Evolutionary conservation across 2,888 invertebrate species (phyloP).

Genomic region (Mimachlamys varia): DNA sequence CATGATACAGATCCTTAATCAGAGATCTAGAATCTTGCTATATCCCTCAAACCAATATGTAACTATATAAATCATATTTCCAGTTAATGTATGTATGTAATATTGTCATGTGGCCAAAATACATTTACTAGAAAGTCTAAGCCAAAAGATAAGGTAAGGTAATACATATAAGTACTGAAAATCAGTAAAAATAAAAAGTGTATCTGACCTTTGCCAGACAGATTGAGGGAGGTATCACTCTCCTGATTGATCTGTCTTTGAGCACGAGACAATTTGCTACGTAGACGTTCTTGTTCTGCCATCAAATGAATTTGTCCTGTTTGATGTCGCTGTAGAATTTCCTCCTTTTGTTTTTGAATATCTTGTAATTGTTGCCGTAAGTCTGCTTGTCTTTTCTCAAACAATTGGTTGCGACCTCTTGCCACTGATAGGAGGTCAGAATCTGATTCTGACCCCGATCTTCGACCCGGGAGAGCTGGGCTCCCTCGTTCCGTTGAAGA

Average conservation of each 20-base stretch:
- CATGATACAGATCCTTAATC: no score
- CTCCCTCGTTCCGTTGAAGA: constrained; percentile 67
- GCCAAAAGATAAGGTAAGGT: no score
- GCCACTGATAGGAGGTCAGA: constrained; percentile 36
- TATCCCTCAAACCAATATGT: no score
- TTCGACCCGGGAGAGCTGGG: constrained; percentile 59
- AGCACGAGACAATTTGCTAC: constrained; percentile 14
- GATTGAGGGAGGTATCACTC: background rate
- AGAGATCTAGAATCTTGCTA: no score
- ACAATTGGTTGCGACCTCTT: constrained; percentile 52
- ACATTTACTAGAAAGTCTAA: no score
- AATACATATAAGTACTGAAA: no score
- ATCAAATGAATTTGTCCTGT: constrained; percentile 57
- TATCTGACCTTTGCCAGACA: background rate
- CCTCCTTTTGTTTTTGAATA: constrained; percentile 72
- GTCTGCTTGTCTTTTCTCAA: constrained; percentile 65
- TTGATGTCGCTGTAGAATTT: constrained; percentile 66
- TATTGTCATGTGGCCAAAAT: no score
- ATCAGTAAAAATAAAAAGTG: no score
- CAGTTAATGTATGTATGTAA: no score
- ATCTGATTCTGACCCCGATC: constrained; percentile 44
- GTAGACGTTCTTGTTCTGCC: constrained; percentile 47
- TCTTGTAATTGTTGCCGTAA: constrained; percentile 67
- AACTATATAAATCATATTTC: no score
- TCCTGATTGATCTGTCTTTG: background rate